phyloP scores from a whole-genome alignment of 2,797 vertebrate genomes.

The Alosa sapidissima region DNA sequence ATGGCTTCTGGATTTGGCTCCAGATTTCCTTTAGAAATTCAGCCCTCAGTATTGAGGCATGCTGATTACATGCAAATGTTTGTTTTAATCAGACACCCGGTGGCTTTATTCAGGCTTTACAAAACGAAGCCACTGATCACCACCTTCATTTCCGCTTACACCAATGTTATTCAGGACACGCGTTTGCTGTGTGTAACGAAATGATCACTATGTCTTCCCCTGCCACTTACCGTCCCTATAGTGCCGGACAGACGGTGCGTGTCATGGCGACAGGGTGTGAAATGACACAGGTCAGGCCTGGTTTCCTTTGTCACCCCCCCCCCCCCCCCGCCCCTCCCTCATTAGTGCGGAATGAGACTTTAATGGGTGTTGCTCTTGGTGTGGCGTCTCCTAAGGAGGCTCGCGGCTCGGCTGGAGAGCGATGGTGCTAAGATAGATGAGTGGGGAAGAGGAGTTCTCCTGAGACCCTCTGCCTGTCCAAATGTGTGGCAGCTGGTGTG shows the following conservation, averaged over 20 bases:
- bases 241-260: background rate
- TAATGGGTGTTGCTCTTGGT: constrained; percentile 24
- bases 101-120: background rate
- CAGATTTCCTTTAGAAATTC: background rate
- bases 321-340: background rate
- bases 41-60: constrained; percentile 7
- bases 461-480: constrained; percentile 46
- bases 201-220: background rate
- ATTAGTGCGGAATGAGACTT: constrained; percentile 29
- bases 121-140: background rate
- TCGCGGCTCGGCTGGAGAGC: constrained; percentile 23
- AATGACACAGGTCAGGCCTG: constrained; percentile 8
- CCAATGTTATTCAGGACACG: background rate
- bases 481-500: constrained; percentile 58
- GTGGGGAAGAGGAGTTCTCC: constrained; percentile 43
- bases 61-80: constrained; percentile 25
- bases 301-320: constrained; percentile 14
- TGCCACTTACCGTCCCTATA: background rate
- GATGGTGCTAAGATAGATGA: constrained; percentile 30
- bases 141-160: background rate
- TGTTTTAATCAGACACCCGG: background rate
- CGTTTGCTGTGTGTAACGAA: background rate
- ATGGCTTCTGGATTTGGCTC: background rate
- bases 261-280: background rate
- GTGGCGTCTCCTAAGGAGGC: constrained; percentile 25